Evolutionary conservation across 2,888 invertebrate genomes (phyloP), one percentile per base, ranked within the genome.

Genomic region (Choristoneura rosaceana): DNA sequence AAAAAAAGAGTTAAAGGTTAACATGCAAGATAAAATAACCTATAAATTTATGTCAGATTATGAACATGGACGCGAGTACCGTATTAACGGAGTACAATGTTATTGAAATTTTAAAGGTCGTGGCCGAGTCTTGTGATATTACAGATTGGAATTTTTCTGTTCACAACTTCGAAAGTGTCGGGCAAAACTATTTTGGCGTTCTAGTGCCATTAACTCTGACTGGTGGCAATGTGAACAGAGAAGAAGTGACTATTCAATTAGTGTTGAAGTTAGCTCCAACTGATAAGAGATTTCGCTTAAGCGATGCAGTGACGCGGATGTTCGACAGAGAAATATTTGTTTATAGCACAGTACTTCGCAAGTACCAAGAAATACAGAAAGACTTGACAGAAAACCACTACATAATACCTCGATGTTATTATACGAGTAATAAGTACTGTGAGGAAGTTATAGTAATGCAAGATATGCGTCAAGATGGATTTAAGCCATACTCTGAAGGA

Each of bases 171-270:
- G 81, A 90, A 73, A 81, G 74, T 75, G 84, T 89, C 34, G 92
- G 88, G 1, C 93, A 93, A 78, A 93, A 93, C 76, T 94, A 91
- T 76, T 94, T 94, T 52, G 93, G 92, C 45, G 79, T 90, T 61
- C 80, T 93, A 34, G 77, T 93, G 52, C 93, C 93, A 7, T 77
- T 90, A 59, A 75, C 79, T 59, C 76, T 93, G 75, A 77, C 74
- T 34, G 90, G 87, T 14, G 80, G 15, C 10, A 45, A 77, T 74
- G 73, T 64, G 50, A 55, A 81, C 52, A 79, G 76, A 1, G 76
- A 77, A 43, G 73, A 76, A 50, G 75, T 82, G 50, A 76, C 61
- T 68, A 74, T 89, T n/a, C 74, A 81, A 47, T 68, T 92, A 41
- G 86, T 92, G 65, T 79, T 93, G 70, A 94, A 94, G 82, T 79